Percentiles rank a stretch among this genome's conserved stretches.
Evolutionary conservation across 2,113 vertebrate genomes (phyloP).

Genomic region (Silurus glanis): DNA sequence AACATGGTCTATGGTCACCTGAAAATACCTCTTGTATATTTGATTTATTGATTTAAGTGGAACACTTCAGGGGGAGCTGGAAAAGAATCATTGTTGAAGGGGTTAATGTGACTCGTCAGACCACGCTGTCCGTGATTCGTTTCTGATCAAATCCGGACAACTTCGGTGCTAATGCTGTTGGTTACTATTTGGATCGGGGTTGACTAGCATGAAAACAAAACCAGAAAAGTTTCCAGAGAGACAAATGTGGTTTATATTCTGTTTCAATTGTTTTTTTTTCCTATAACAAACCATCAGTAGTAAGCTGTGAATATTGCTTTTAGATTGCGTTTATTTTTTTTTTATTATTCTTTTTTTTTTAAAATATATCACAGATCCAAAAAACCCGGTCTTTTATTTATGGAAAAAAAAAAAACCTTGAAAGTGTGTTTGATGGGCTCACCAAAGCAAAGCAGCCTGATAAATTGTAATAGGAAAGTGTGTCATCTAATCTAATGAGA

Average conservation of each 20-base stretch:
- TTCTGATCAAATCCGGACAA: not conserved
- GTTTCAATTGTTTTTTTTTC: not conserved
- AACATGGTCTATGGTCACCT: no score
- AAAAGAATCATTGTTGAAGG: not conserved
- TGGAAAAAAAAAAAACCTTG: not conserved
- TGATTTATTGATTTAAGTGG: not conserved
- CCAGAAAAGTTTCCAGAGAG: not conserved
- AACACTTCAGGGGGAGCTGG: not conserved
- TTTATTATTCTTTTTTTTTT: not conserved
- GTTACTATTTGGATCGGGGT: not conserved
- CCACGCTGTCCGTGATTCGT: not conserved
- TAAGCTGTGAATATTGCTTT: slow-evolving; percentile 19
- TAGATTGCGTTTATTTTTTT: not conserved
- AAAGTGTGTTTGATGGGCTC: not conserved
- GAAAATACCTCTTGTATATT: no score
- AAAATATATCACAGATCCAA: not conserved
- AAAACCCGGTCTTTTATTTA: not conserved
- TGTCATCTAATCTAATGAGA: slow-evolving; percentile 33
- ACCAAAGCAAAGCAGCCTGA: slow-evolving; percentile 11
- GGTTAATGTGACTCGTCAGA: not conserved
- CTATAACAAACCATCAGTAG: no score
- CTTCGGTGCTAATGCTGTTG: not conserved
- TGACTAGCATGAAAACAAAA: not conserved
- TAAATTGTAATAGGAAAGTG: slow-evolving; percentile 34
- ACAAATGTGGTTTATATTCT: not conserved